Percentiles rank a stretch among this genome's conserved stretches.
Conservation (phyloP, 53 echinoderm and acorn worm species). For the Astropecten irregularis region DNA sequence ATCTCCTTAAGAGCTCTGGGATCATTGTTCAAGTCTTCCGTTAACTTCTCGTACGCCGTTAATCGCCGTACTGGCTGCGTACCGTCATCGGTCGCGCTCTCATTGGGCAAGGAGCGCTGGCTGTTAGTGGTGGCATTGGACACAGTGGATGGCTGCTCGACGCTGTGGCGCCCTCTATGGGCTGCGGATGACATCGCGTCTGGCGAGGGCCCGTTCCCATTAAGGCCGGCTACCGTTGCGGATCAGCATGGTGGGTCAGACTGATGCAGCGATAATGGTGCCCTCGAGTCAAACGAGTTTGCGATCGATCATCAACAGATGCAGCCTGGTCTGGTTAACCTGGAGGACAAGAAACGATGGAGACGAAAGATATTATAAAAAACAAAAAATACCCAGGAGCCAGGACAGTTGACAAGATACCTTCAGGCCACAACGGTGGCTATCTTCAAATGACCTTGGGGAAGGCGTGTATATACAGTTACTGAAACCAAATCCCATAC, state of each 20-base stretch:
- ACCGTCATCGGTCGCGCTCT: constrained; percentile 6
- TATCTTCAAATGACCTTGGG: no score
- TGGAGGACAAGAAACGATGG: no score
- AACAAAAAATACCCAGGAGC: no score
- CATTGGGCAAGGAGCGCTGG: constrained; percentile 53
- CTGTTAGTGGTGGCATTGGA: constrained; percentile 38
- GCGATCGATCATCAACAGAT: no score
- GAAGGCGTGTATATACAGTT: no score
- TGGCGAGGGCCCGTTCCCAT: neutral
- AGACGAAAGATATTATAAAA: no score
- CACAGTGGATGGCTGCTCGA: constrained; percentile 9
- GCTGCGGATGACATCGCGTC: constrained; percentile 33
- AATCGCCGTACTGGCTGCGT: constrained; percentile 53
- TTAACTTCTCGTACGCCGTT: constrained; percentile 87
- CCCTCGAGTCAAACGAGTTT: no score
- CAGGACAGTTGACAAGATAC: no score
- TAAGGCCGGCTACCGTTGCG: neutral
- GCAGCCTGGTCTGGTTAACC: no score
- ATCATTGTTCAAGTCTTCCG: constrained; percentile 90
- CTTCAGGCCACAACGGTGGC: no score
- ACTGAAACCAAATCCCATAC: no score
- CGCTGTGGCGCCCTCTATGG: constrained; percentile 31
- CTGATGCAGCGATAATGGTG: neutral
- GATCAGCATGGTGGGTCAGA: neutral
- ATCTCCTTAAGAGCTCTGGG: constrained; percentile 87